A percentile compares a stretch with the other conserved stretches of the same genome.
phyloP scores from a whole-genome alignment of 2,888 invertebrate species.

The Xiphydria camelus region DNA sequence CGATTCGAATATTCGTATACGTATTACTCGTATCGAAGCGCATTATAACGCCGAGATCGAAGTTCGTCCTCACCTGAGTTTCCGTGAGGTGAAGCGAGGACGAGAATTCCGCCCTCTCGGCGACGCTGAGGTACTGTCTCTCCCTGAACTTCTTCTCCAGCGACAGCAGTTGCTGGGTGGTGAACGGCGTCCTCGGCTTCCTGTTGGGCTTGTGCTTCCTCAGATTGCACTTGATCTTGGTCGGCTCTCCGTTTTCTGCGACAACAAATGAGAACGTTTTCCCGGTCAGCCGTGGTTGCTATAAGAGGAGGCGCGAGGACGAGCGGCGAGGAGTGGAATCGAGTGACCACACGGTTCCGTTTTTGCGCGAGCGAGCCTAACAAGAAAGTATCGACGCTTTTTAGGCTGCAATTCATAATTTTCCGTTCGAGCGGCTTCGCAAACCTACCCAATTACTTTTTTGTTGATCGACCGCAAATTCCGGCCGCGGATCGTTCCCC shows the following conservation, averaged over 20 bases:
- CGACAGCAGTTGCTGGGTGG: constrained; percentile 93
- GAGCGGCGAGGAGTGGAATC: constrained; percentile 43
- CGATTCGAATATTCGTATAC: no score
- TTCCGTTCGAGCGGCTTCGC: constrained; percentile 44
- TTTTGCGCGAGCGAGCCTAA: constrained; percentile 29
- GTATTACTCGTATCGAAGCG: no score
- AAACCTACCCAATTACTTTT: constrained; percentile 50
- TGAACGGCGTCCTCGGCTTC: constrained; percentile 97
- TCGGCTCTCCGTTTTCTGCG: constrained; percentile 79
- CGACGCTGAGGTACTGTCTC: constrained; percentile 96
- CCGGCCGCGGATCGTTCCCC: constrained; percentile 37
- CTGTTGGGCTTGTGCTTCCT: constrained; percentile 98
- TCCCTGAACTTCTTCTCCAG: constrained; percentile 96
- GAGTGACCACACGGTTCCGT: constrained; percentile 33
- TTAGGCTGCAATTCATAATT: constrained; percentile 48
- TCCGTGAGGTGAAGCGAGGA: constrained; percentile 90
- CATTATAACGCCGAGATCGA: no score
- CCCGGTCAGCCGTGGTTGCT: no score
- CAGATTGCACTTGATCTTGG: constrained; percentile 85
- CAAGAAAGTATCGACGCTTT: constrained; percentile 28
- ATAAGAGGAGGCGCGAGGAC: no score
- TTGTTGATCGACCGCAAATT: constrained; percentile 25
- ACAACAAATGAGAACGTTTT: constrained; percentile 58
- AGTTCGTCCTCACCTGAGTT: constrained; percentile 83
- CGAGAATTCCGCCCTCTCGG: constrained; percentile 97